phyloP scores from a whole-genome alignment of 1,140 invertebrate genomes.

The Paramacrobiotus metropolitanus region DNA sequence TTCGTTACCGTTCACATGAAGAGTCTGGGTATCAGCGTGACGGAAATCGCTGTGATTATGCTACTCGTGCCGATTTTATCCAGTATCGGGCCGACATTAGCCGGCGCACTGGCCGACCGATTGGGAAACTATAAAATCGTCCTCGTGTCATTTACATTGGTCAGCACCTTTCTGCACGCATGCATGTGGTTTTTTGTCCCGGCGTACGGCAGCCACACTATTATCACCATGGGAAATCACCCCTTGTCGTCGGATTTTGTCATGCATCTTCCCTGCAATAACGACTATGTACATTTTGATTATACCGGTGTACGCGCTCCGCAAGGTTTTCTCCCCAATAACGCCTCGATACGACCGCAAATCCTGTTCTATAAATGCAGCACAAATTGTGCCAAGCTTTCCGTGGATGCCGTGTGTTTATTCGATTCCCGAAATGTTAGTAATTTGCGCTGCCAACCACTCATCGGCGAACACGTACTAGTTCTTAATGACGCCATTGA shows the following conservation, averaged over 20 bases:
- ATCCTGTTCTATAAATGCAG: too few relatives aligned
- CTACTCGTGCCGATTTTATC: background rate
- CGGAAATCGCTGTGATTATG: background rate
- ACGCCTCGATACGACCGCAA: too few relatives aligned
- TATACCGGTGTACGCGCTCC: background rate
- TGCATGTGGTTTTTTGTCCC: background rate
- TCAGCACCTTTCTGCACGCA: background rate
- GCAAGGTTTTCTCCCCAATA: too few relatives aligned
- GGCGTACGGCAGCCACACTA: background rate
- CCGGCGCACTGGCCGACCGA: constrained; percentile 51
- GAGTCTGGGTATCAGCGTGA: background rate
- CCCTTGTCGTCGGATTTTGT: background rate
- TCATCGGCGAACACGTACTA: background rate
- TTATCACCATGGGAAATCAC: background rate
- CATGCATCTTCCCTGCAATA: background rate
- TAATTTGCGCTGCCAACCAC: too few relatives aligned
- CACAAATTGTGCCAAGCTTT: too few relatives aligned
- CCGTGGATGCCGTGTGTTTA: too few relatives aligned
- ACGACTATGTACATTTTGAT: too few relatives aligned
- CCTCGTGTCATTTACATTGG: constrained; percentile 23
- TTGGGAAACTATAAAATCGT: constrained; percentile 51
- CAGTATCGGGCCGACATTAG: constrained; percentile 42
- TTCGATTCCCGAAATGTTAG: too few relatives aligned
- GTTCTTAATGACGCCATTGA: background rate
- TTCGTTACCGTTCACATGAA: background rate